Evolutionary conservation across 2,888 invertebrate genomes (phyloP).

Genomic region (Calameuta pallipes): DNA sequence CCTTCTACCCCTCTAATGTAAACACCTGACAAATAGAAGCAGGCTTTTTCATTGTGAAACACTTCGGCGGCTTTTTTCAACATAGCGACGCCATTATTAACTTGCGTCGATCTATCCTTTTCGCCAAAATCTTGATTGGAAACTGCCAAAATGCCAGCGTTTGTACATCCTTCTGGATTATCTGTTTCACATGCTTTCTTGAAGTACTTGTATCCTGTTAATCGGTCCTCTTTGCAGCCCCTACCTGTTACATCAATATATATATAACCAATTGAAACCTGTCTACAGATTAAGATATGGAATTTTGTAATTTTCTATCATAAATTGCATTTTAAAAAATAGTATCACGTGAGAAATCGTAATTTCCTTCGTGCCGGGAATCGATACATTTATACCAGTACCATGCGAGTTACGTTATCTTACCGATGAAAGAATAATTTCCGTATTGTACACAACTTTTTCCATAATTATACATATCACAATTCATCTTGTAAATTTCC

Average conservation of each 20-base stretch:
- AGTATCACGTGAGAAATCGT: constrained; percentile 9
- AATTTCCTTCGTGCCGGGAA: background rate
- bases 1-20: constrained; percentile 80
- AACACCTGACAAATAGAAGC: constrained; percentile 84
- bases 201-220: constrained; percentile 76
- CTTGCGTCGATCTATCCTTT: constrained; percentile 25
- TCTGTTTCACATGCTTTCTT: constrained; percentile 82
- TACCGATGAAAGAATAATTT: constrained; percentile 77
- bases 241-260: constrained; percentile 37
- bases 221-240: constrained; percentile 36
- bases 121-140: constrained; percentile 22
- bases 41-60: constrained; percentile 74
- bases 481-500: constrained; percentile 86
- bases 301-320: background rate
- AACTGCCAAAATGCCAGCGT: constrained; percentile 72
- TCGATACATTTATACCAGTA: background rate
- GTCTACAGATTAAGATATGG: background rate
- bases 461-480: constrained; percentile 84
- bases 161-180: constrained; percentile 79
- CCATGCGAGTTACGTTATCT: constrained; percentile 64
- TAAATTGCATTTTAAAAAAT: background rate
- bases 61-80: constrained; percentile 69
- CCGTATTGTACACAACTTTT: constrained; percentile 92
- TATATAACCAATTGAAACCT: background rate
- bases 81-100: constrained; percentile 65